phyloP scores from a whole-genome alignment of 2,113 vertebrate genomes.

The Callipepla squamata region DNA sequence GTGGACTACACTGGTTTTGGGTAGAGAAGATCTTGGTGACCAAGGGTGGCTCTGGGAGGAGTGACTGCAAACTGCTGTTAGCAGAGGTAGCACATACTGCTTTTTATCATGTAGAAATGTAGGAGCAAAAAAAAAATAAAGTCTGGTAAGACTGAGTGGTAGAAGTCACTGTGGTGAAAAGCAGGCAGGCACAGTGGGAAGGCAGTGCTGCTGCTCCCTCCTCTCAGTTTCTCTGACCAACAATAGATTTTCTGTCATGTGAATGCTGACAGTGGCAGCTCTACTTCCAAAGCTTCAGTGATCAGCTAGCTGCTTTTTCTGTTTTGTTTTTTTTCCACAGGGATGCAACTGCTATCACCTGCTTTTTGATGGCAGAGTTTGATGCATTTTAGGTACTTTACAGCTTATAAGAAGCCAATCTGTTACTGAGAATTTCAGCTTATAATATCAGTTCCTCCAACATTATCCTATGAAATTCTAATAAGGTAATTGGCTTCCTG shows the following conservation, averaged over 20 bases:
- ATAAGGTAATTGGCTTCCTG: background rate
- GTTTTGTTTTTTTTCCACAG: background rate
- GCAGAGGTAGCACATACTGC: background rate
- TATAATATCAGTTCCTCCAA: background rate
- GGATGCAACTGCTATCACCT: background rate
- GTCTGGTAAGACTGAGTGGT: background rate
- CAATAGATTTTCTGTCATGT: accelerated
- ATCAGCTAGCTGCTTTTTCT: background rate
- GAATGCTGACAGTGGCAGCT: background rate
- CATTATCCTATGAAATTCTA: background rate
- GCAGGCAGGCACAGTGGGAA: background rate
- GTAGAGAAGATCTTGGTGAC: background rate
- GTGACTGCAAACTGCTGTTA: background rate
- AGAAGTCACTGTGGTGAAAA: background rate
- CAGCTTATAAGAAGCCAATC: background rate
- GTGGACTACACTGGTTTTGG: background rate
- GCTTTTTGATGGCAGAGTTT: background rate
- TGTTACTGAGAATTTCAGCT: background rate
- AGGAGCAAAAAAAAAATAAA: background rate
- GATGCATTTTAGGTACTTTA: background rate
- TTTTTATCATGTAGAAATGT: background rate
- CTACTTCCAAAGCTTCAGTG: background rate
- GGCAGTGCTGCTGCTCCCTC: background rate
- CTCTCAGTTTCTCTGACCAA: background rate
- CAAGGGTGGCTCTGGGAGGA: background rate